Evolutionary conservation across 2,113 vertebrate species (phyloP), one percentile per base, ranked within the genome.

Genomic region (Sminthopsis crassicaudata): DNA sequence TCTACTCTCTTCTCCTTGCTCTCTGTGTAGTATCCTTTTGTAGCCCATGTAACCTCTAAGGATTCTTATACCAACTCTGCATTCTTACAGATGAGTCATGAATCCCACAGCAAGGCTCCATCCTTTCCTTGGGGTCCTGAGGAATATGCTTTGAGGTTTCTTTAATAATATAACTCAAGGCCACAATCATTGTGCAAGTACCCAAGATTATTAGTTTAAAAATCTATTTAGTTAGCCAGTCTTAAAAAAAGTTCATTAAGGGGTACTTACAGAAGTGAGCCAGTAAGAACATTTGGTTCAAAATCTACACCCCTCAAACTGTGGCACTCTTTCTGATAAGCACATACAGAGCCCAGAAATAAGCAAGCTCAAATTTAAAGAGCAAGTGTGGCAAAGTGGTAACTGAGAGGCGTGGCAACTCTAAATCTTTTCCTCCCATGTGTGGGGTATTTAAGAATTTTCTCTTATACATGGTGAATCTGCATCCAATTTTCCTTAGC

Each of bases 1-100:
- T 92, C 92, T 46, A 94, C 94, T n/a, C 27, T 92, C 27, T 48
- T 94, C 93, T 67, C 51, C 60, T 26, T 84, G 16, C 46, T 92
- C 92, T 95, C 60, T 48, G 91, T 52, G 76, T 0, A n/a, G 23
- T 6, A 95, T 84, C 19, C 19, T 84, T 84, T 19, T 42, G 42
- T 19, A 76, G 3, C 30, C 14, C 36, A 76, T 36, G 19, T 67
- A 19, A 84, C n/a, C 19, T 42, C 19, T 42, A 22, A 84, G n/a
- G n/a, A 42, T 19, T n/a, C 6, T 84, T 84, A 84, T 42, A 6
- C 67, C 67, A 84, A 23, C 36, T 42, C 19, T 16, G 50, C 14
- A 42, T 23, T 42, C 36, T 84, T 84, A 42, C 67, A 76, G 16
- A 42, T 42, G 67, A 84, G 19, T 84, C 14, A 42, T 84, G n/a